These are phyloP conservation scores for Cryptoblepharus egeriae DNA, from an alignment of 2,797 vertebrate species.

Conservation along the genomic window DNA sequence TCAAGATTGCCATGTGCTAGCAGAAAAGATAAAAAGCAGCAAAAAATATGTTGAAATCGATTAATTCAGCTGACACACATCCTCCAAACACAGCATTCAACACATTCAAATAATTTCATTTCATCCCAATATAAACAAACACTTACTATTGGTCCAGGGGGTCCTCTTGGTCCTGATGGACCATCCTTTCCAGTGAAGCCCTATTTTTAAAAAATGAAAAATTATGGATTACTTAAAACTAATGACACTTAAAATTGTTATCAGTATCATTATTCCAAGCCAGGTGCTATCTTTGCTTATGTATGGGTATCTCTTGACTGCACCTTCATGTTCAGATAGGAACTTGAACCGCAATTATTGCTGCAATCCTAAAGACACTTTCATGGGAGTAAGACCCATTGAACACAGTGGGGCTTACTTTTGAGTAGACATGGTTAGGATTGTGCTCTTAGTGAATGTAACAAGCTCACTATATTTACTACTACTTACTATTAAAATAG, in stretches of 20 bases:
- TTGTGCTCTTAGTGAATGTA: neutral
- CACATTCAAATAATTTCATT: slow-evolving; percentile 5
- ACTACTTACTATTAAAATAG: no score
- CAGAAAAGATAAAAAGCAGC: neutral
- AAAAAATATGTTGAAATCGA: neutral
- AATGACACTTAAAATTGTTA: no score
- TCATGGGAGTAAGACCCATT: no score
- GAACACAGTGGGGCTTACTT: no score
- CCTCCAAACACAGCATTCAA: neutral
- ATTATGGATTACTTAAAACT: slow-evolving; percentile 16
- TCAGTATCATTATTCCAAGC: no score
- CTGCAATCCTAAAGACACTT: neutral
- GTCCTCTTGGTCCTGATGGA: slow-evolving; percentile 87
- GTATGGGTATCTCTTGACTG: neutral
- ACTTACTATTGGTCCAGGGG: slow-evolving; percentile 89
- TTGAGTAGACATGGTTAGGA: no score
- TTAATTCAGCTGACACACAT: neutral
- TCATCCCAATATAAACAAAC: slow-evolving; percentile 29
- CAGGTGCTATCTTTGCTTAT: neutral
- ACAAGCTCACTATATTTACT: neutral
- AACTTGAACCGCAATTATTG: no score
- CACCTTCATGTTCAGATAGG: neutral
- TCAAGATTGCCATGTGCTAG: neutral
- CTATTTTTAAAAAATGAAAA: slow-evolving; percentile 75
- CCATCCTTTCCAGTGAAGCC: slow-evolving; percentile 95